Conservation (phyloP, 2,113 vertebrate genomes). For the Ariopsis seemanni region DNA sequence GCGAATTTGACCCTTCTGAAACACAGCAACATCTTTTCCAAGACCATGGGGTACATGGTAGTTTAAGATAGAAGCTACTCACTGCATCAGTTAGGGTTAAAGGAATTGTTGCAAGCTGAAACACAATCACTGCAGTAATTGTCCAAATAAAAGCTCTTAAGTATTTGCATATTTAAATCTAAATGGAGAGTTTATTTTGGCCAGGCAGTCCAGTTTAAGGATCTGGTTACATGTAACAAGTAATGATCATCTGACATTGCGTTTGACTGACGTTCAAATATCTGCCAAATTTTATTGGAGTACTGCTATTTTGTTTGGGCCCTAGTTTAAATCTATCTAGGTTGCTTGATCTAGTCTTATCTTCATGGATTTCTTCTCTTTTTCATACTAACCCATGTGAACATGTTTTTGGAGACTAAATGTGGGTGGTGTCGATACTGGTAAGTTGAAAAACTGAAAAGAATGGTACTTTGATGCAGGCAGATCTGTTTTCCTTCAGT, state of each 20-base stretch:
- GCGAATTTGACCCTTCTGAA: no score
- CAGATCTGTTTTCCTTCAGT: background rate
- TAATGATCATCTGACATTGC: background rate
- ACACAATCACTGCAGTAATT: no score
- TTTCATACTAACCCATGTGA: conserved; percentile 10
- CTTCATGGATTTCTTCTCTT: background rate
- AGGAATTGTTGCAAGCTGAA: no score
- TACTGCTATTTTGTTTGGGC: background rate
- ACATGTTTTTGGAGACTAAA: background rate
- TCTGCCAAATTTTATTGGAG: background rate
- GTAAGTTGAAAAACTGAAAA: background rate
- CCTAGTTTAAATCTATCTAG: conserved; percentile 3
- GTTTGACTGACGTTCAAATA: background rate
- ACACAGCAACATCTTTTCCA: no score
- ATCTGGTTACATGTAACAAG: background rate
- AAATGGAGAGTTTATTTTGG: no score
- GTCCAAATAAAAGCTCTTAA: no score
- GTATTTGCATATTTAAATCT: no score
- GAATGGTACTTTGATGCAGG: background rate
- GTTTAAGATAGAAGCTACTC: no score
- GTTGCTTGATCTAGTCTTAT: background rate
- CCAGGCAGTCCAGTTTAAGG: background rate
- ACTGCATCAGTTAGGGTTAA: no score
- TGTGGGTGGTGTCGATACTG: background rate
- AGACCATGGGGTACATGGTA: no score